Conservation (phyloP, 2,797 vertebrate genomes). For the Smutsia temminckii region DNA sequence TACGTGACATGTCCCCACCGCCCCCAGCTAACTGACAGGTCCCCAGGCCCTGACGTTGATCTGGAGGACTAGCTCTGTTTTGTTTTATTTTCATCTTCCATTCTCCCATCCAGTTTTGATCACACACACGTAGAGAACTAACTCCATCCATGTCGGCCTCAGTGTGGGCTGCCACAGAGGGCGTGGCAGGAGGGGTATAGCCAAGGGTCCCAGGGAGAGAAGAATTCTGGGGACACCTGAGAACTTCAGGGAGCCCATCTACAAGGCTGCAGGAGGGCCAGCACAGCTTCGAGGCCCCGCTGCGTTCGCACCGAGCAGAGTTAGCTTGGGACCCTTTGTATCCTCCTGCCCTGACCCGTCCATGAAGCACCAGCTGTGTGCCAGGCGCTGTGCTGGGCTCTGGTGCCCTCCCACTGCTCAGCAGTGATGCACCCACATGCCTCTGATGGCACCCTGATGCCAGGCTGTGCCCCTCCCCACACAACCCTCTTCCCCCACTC, state of each 20-base stretch:
- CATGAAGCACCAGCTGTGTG: neutral
- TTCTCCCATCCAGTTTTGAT: constrained; percentile 77
- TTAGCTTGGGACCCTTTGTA: no score
- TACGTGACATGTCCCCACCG: accelerated
- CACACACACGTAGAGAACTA: constrained; percentile 73
- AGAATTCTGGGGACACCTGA: accelerated
- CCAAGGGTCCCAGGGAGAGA: neutral
- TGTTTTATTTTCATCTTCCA: constrained; percentile 11
- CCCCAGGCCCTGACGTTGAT: neutral
- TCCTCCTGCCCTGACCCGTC: neutral
- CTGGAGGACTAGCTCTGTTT: constrained; percentile 60
- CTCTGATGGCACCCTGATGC: neutral
- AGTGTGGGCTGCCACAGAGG: constrained; percentile 60
- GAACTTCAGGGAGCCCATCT: neutral
- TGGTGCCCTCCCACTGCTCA: accelerated
- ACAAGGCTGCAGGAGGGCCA: neutral
- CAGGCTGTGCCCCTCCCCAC: no score
- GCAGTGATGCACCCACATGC: accelerated
- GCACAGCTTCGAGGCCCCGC: no score
- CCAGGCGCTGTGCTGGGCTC: accelerated
- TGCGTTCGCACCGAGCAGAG: no score
- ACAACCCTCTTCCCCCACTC: no score
- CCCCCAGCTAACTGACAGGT: neutral
- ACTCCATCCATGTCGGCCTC: constrained; percentile 63
- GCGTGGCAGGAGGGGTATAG: neutral